Evolutionary conservation across 2,888 invertebrate species (phyloP).

Genomic region (Cremastinae sp.): DNA sequence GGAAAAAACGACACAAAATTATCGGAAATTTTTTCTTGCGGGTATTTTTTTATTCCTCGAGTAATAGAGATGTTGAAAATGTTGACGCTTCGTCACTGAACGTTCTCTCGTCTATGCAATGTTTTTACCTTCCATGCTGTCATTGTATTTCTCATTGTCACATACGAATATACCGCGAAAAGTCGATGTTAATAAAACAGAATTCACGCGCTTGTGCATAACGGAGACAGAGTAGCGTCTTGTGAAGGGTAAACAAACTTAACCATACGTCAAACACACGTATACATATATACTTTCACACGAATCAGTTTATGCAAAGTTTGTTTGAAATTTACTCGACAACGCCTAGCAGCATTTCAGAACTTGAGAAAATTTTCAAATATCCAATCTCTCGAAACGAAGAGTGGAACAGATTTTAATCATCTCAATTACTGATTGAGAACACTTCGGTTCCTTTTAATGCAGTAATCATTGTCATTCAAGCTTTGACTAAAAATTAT

Average conservation of each 20-base stretch:
- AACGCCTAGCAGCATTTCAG: background rate
- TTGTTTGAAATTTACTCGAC: conserved; percentile 27
- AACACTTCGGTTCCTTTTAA: too few species aligned
- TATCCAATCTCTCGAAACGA: too few species aligned
- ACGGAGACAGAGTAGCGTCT: background rate
- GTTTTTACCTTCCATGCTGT: background rate
- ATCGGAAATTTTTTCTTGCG: too few species aligned
- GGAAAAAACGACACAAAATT: background rate
- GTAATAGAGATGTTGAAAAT: too few species aligned
- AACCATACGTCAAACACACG: conserved; percentile 22
- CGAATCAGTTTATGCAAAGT: background rate
- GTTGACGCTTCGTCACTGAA: too few species aligned
- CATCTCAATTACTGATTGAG: too few species aligned
- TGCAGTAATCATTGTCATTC: too few species aligned
- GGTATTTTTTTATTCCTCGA: too few species aligned
- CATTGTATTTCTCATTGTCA: background rate
- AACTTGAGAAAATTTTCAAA: too few species aligned
- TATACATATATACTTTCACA: background rate
- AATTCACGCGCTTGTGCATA: background rate
- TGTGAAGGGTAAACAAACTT: conserved; percentile 8
- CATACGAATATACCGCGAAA: background rate
- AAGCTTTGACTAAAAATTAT: too few species aligned
- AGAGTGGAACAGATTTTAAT: too few species aligned
- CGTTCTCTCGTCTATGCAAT: background rate
- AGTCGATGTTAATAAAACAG: conserved; percentile 10